Percentiles rank a stretch among this genome's conserved stretches.
phyloP scores from a whole-genome alignment of 2,797 vertebrate genomes.

The Pangasius larnaudii region DNA sequence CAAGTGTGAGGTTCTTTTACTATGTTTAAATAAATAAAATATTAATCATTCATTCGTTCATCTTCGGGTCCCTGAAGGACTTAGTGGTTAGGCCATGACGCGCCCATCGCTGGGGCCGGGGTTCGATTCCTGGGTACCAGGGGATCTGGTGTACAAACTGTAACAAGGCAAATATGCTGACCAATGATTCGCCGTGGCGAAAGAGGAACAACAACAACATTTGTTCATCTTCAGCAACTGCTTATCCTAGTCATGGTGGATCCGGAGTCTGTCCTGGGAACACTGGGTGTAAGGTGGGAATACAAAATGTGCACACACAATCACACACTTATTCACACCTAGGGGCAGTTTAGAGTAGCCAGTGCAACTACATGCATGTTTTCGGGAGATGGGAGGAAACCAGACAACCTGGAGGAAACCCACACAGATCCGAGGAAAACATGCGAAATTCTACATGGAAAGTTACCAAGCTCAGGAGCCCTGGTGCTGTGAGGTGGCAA shows the following conservation, averaged over 20 bases:
- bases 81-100: too few species aligned
- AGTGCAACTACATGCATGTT: too few species aligned
- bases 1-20: neutral
- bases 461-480: neutral
- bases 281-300: neutral
- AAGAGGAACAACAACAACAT: too few species aligned
- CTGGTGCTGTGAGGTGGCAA: neutral
- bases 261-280: neutral
- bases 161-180: too few species aligned
- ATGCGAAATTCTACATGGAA: neutral
- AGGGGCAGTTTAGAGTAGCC: neutral
- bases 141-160: too few species aligned
- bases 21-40: neutral
- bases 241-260: neutral
- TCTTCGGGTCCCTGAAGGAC: neutral
- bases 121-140: too few species aligned
- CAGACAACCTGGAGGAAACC: neutral
- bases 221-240: too few species aligned
- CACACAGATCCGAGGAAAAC: neutral
- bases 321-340: neutral
- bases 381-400: neutral
- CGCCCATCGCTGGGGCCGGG: too few species aligned
- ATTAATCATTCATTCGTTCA: neutral
- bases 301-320: neutral
- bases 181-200: too few species aligned